Percentiles rank a stretch among this genome's conserved stretches.
These are phyloP conservation scores for Laterallus jamaicensis DNA, from an alignment of 2,113 vertebrate genomes.

Conservation along the genomic window DNA sequence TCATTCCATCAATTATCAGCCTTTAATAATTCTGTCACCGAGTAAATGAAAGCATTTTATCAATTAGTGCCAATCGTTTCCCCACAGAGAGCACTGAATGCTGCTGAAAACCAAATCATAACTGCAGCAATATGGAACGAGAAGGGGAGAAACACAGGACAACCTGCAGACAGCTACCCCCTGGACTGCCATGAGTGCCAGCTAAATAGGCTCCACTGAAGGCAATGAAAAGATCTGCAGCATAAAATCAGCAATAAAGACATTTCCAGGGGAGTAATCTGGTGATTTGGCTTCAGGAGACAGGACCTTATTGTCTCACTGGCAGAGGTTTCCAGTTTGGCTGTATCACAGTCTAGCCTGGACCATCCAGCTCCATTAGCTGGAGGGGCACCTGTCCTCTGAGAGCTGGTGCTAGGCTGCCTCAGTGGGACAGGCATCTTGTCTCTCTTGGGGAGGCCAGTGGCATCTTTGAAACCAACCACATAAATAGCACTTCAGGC, in stretches of 20 bases:
- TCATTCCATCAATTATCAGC: constrained; percentile 44
- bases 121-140: background rate
- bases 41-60: constrained; percentile 57
- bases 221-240: background rate
- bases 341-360: background rate
- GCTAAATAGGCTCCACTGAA: background rate
- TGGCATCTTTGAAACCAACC: background rate
- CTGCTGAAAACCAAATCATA: background rate
- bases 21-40: constrained; percentile 54
- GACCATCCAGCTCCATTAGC: background rate
- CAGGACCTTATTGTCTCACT: background rate
- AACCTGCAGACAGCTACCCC: background rate
- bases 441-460: background rate
- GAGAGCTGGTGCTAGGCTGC: background rate
- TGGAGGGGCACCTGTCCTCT: background rate
- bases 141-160: background rate
- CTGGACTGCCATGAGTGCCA: fast-evolving
- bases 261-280: fast-evolving
- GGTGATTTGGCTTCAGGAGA: background rate
- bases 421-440: background rate
- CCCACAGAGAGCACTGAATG: background rate
- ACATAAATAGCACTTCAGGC: background rate
- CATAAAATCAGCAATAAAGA: background rate
- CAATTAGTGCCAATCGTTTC: constrained; percentile 43
- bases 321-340: background rate